These are phyloP conservation scores for Periplaneta americana DNA, from an alignment of 1,140 invertebrate species.

Conservation along the genomic window DNA sequence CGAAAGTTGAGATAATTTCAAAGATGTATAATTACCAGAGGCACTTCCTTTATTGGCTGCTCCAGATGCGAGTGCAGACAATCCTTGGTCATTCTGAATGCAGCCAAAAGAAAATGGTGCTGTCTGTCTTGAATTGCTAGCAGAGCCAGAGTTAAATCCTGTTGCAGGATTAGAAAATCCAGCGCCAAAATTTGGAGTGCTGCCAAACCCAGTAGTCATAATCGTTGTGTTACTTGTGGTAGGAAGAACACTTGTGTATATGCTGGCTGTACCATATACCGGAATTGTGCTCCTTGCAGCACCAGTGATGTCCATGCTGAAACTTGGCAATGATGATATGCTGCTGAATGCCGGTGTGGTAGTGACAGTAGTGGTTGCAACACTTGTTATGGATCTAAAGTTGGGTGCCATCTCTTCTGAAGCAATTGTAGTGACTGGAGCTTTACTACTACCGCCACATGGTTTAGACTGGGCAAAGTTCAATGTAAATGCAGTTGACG, in stretches of 20 bases:
- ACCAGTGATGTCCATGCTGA: slow-evolving; percentile 18
- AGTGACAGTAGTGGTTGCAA: slow-evolving; percentile 7
- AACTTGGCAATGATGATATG: slow-evolving; percentile 4
- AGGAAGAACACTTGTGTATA: background rate
- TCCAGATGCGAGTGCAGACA: background rate
- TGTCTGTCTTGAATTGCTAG: background rate
- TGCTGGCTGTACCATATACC: background rate
- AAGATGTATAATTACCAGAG: background rate
- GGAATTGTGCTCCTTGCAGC: background rate
- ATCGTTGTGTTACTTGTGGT: background rate
- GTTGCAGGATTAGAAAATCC: background rate
- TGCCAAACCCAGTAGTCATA: background rate
- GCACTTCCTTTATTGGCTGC: no score
- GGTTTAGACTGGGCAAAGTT: background rate
- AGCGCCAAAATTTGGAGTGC: slow-evolving; percentile 4
- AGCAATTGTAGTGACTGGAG: background rate
- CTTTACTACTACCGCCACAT: background rate
- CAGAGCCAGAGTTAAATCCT: no score
- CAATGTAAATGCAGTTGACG: background rate
- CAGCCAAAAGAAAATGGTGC: background rate
- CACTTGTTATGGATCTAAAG: background rate
- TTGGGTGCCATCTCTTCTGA: no score
- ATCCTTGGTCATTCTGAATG: background rate
- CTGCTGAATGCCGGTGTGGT: no score
- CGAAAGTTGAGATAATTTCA: no score